Evolutionary conservation across 1,140 invertebrate genomes (phyloP).

Genomic region (Drosophila murphyi): DNA sequence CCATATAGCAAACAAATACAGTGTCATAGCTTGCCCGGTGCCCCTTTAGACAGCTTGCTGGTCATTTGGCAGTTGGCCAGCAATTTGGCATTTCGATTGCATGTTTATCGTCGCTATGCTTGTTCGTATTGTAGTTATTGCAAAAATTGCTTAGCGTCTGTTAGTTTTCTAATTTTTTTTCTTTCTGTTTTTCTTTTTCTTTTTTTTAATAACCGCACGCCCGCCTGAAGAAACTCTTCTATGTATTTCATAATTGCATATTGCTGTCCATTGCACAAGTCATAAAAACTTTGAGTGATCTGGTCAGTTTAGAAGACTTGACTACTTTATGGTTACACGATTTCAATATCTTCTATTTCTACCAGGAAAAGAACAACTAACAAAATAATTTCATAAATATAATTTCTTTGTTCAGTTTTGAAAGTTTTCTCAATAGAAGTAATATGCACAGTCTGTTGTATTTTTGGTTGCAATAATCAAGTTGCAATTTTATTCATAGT

Average conservation of each 20-base stretch:
- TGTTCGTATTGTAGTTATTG: constrained; percentile 29
- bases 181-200: constrained; percentile 1
- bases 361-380: background rate
- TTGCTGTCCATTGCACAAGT: background rate
- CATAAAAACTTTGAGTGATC: constrained; percentile 5
- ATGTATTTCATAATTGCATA: constrained; percentile 12
- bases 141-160: constrained; percentile 46
- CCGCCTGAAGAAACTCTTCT: background rate
- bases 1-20: background rate
- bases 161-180: constrained; percentile 17
- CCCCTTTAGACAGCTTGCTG: constrained; percentile 38
- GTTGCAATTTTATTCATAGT: too few relatives aligned
- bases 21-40: constrained; percentile 4
- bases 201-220: background rate
- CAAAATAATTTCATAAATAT: too few relatives aligned
- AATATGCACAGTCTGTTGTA: too few relatives aligned
- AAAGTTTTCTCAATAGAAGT: too few relatives aligned
- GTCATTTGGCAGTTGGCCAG: constrained; percentile 77
- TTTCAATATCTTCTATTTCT: background rate
- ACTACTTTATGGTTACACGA: background rate
- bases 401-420: too few relatives aligned
- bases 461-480: too few relatives aligned
- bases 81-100: constrained; percentile 80
- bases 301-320: background rate
- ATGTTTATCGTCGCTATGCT: constrained; percentile 55